Evolutionary conservation across 2,797 vertebrate genomes (phyloP).

Genomic region (Lutjanus campechanus): DNA sequence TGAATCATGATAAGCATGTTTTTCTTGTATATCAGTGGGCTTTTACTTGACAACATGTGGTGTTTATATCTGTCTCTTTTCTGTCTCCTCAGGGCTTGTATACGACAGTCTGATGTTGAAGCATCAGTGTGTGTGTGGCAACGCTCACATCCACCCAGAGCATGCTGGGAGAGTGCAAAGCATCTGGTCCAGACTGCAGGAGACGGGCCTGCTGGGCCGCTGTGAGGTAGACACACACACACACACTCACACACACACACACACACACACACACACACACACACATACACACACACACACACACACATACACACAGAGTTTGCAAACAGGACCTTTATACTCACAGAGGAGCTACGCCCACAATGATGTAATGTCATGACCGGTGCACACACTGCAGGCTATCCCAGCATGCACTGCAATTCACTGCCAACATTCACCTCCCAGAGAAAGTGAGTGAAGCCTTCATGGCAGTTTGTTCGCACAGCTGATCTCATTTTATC

Average conservation of each 20-base stretch:
- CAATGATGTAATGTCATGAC: constrained; percentile 7
- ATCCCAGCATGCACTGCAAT: constrained; percentile 24
- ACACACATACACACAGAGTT: neutral
- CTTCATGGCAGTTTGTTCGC: neutral
- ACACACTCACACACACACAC: constrained; percentile 16
- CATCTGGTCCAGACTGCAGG: constrained; percentile 97
- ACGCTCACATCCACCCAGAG: constrained; percentile 95
- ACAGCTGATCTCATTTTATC: neutral
- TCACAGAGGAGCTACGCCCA: neutral
- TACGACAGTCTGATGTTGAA: constrained; percentile 98
- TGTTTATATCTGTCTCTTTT: neutral
- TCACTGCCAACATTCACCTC: constrained; percentile 4
- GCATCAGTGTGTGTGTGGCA: constrained; percentile 96
- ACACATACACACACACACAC: neutral
- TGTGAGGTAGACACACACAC: constrained; percentile 89
- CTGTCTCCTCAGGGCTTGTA: constrained; percentile 87
- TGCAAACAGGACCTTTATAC: constrained; percentile 19
- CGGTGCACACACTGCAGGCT: constrained; percentile 2
- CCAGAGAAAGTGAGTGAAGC: neutral
- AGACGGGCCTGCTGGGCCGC: constrained; percentile 93
- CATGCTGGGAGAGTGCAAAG: constrained; percentile 97
- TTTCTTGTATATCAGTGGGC: neutral
- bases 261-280: constrained; percentile 19
- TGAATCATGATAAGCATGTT: neutral
- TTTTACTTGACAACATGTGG: neutral